Base-by-base conservation (phyloP, 2,113 vertebrate species). In the Nothobranchius kuhntae region DNA sequence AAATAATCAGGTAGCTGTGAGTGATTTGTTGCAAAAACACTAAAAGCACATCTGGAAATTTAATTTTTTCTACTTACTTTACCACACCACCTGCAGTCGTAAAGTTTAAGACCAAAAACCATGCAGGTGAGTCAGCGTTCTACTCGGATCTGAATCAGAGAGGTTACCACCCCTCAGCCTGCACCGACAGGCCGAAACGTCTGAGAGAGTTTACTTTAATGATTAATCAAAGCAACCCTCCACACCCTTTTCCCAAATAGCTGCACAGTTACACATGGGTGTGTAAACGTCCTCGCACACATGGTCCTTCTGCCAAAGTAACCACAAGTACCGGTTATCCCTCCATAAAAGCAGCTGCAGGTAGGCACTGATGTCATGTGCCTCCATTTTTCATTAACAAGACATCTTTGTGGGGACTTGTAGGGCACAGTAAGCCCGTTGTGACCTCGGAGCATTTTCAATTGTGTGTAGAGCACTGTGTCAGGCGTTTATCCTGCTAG, bases 351-450 rank as follows among this genome's bases (percentile, higher is more conserved):
- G 52, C 75, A 85, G 67, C 63, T 66, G 57, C 84, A 80, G 86
- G 81, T 83, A 56, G 70, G 78, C 73, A 50, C 17, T 90, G 87
- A 90, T 83, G 84, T 92, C 89, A 92, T 81, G 0, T 26, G 53
- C 64, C 61, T 61, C 42, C 36, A 66, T 61, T 75, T 53, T 47
- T 30, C 40, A 36, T 61, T 65, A 85, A 88, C 65, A 86, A 81
- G 71, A 53, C 65, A 54, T 53, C 75, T 74, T 79, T 84, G 80
- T 88, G 42, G 74, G 71, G 58, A 56, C 65, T 78, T 6, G 14
- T 24, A 2, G 44, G 79, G 53, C 61, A 80, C 71, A 89, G 79
- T 74, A 46, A 50, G 61, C 21, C 80, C 53, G 53, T 82, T 87
- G 21, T 82, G 65, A 71, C 76, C 62, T 55, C n/a, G 17, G 42